Evolutionary conservation across 2,113 vertebrate genomes (phyloP).

Genomic region (Tinamus guttatus): DNA sequence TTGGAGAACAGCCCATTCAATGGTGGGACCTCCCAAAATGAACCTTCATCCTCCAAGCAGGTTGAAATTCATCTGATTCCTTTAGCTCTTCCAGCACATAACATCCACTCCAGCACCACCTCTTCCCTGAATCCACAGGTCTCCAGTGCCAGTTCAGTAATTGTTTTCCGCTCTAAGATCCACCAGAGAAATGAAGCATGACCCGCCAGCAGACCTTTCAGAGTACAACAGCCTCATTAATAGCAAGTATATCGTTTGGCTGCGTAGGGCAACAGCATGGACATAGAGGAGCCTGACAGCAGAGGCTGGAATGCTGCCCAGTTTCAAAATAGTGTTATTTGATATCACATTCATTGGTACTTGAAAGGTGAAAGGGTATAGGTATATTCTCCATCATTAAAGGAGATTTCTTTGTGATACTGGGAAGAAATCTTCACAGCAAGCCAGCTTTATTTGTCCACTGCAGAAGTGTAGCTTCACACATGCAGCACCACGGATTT

Average conservation of each 20-base stretch:
- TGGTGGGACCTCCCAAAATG: not conserved
- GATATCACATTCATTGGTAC: not conserved
- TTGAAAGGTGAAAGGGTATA: not conserved
- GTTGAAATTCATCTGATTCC: not conserved
- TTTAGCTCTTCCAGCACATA: not conserved
- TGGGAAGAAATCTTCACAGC: not conserved
- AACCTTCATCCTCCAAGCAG: not conserved
- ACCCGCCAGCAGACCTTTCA: not conserved
- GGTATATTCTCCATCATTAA: not conserved
- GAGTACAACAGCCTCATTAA: not conserved
- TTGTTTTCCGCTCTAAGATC: not conserved
- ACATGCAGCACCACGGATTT: not conserved
- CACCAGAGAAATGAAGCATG: not conserved
- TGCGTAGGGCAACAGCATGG: not conserved
- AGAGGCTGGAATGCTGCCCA: not conserved
- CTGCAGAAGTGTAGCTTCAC: not conserved
- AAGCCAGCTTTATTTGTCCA: not conserved
- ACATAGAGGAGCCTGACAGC: accelerated
- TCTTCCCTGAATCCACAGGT: not conserved
- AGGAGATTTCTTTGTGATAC: not conserved
- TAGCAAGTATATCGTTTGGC: not conserved
- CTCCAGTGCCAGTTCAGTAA: not conserved
- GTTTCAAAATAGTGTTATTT: not conserved
- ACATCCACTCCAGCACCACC: not conserved
- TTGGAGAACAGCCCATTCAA: not conserved